phyloP scores from a whole-genome alignment of 2,113 vertebrate genomes.

The Sclerurus mexicanus region DNA sequence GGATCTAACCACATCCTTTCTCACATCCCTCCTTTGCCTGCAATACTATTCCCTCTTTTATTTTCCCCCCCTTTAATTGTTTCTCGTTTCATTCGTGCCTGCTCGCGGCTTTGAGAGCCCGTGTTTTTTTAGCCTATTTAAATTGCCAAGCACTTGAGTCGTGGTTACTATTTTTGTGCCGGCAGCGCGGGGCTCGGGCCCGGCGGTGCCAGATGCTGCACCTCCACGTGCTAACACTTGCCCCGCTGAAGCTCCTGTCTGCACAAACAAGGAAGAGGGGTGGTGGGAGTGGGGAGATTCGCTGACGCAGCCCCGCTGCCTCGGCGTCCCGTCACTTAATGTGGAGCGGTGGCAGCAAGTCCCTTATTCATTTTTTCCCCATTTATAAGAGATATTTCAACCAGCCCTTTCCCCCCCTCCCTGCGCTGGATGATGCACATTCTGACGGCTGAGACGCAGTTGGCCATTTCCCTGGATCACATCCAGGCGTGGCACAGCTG shows the following conservation, averaged over 20 bases:
- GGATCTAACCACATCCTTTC: background rate
- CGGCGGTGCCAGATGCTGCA: background rate
- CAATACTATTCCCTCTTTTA: background rate
- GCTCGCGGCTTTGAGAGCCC: background rate
- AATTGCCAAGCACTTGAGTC: background rate
- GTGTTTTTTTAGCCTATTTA: background rate
- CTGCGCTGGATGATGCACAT: rapidly evolving
- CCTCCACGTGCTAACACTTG: slow-evolving; percentile 25
- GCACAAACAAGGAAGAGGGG: background rate
- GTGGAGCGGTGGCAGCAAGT: rapidly evolving
- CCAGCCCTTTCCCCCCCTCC: rapidly evolving
- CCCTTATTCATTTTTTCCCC: background rate
- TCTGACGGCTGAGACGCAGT: background rate
- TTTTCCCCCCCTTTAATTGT: background rate
- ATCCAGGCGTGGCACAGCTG: rapidly evolving
- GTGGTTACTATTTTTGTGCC: background rate
- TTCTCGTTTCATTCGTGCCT: background rate
- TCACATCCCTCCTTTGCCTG: background rate
- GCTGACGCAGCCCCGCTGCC: background rate
- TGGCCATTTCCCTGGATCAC: background rate
- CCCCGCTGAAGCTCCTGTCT: background rate
- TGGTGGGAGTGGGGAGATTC: background rate
- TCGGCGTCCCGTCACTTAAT: background rate
- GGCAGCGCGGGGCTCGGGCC: background rate
- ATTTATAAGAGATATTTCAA: background rate